phyloP scores from a whole-genome alignment of 2,888 invertebrate species.

The Eustalomyia histrio region DNA sequence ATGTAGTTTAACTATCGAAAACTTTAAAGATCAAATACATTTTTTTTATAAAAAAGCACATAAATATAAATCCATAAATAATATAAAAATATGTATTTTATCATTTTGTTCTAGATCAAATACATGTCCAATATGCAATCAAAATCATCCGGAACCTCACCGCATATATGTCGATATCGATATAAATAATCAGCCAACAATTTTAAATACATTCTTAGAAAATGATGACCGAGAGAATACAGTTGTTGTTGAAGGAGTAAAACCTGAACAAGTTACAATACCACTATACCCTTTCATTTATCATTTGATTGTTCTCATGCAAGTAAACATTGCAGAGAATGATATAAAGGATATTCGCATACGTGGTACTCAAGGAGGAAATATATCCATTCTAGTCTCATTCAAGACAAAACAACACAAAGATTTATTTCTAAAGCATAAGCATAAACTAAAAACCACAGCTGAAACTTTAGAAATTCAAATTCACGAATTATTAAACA shows the following conservation, averaged over 20 bases:
- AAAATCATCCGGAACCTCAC: conserved; percentile 15
- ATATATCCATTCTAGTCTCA: neutral
- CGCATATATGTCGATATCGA: conserved; percentile 15
- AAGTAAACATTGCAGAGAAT: neutral
- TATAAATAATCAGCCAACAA: neutral
- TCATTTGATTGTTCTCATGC: neutral
- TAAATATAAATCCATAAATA: too few species aligned
- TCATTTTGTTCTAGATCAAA: conserved; percentile 6
- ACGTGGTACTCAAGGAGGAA: neutral
- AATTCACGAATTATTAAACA: neutral
- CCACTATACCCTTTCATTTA: neutral
- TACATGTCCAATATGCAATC: conserved; percentile 27
- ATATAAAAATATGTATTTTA: too few species aligned
- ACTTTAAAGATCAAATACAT: too few species aligned
- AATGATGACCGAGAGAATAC: neutral
- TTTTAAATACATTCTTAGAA: neutral
- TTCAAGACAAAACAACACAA: neutral
- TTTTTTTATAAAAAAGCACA: too few species aligned
- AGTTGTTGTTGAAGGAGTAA: conserved; percentile 2
- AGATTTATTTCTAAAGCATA: conserved; percentile 1
- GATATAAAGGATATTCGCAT: neutral
- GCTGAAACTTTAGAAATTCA: neutral
- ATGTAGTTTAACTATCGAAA: too few species aligned
- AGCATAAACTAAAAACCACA: neutral
- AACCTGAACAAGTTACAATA: neutral